Base-by-base conservation (phyloP, 2,113 vertebrate species). In the Zapornia atra region DNA sequence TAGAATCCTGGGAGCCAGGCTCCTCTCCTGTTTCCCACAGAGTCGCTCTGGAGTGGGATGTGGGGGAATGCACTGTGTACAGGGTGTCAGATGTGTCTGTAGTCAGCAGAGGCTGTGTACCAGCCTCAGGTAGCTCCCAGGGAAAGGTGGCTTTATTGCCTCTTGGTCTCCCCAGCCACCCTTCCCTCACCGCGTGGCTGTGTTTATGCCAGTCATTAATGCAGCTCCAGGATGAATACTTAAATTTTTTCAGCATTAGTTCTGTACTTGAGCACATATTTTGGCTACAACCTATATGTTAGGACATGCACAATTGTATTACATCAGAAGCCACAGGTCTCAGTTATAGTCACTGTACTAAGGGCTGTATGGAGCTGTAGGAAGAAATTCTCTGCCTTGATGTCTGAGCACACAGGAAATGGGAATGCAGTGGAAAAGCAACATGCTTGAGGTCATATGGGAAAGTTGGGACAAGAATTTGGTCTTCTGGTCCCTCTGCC, bases 381-480 rank as follows among this genome's bases (percentile, higher is more conserved):
- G 65, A 72, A 54, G 9, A 66, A 75, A 54, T 42, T 48, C 8
- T 38, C 25, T 26, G 19, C 9, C 24, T 29, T 44, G 50, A 19
- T 19, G 17, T 65, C 36, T 70, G 25, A 71, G 26, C 1, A 3
- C 51, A 33, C 29, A 61, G n/a, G n/a, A 46, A 33, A 66, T 20
- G 21, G 34, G 61, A 33, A 11, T 26, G 29, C 44, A 46, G 69
- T n/a, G 14, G 7, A 65, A 31, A 40, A 81, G 34, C 2, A 0
- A 63, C 61, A 46, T 0, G 0, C 48, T 31, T 1, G 1, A 51
- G 25, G 50, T 77, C 34, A n/a, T 40, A 18, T n/a, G 31, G 53
- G 57, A 65, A 70, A 77, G 29, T 12, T 2, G 2, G 57, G n/a
- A 21, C 1, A 2, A 28, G 56, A 70, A 44, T 1, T 20, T 15